phyloP scores from a whole-genome alignment of 2,797 vertebrate species.

The Balearica regulorum region DNA sequence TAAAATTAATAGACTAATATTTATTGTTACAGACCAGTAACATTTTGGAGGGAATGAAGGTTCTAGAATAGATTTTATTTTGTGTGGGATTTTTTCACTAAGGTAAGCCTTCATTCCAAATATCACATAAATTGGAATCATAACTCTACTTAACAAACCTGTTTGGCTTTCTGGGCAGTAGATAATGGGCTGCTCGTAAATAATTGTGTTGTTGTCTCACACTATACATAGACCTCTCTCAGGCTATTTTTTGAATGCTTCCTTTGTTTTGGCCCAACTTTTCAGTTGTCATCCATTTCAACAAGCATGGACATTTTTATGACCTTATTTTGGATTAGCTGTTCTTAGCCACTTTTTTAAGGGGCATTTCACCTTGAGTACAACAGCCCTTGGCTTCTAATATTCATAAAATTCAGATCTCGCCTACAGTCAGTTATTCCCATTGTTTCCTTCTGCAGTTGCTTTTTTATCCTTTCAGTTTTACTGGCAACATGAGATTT shows the following conservation, averaged over 20 bases:
- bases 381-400: neutral
- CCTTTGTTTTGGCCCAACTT: neutral
- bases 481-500: neutral
- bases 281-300: neutral
- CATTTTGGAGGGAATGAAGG: neutral
- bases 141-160: neutral
- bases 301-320: neutral
- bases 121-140: neutral
- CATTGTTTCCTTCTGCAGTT: neutral
- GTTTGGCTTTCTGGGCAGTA: neutral
- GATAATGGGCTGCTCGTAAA: neutral
- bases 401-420: slow-evolving; percentile 37
- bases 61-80: neutral
- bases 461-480: neutral
- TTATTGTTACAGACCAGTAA: neutral
- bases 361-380: slow-evolving; percentile 21
- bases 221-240: neutral
- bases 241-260: neutral
- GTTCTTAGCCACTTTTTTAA: slow-evolving; percentile 7
- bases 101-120: neutral
- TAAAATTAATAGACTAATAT: neutral
- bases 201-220: neutral
- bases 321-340: neutral
- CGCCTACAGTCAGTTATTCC: neutral
- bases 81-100: neutral